Base-by-base conservation (phyloP, 1,140 invertebrate genomes). In the Pollicipes pollicipes region DNA sequence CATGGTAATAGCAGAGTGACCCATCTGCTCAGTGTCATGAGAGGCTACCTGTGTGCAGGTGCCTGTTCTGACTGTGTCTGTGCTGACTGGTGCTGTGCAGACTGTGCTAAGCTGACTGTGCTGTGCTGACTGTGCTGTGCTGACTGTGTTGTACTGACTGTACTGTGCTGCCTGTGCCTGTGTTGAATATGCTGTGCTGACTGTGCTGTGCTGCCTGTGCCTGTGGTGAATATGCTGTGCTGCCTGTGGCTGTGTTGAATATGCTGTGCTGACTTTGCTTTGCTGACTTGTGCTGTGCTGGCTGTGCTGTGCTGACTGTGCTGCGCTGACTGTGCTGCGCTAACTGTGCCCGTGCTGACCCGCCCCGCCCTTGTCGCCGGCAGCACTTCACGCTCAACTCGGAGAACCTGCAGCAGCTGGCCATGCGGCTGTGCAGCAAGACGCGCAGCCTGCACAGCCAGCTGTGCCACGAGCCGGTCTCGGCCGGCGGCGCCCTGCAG, bases 311-410 rank as follows among this genome's bases (percentile, higher is more conserved):
- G 24, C 24, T 4, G 6, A 35, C 4, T 16, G 16, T 6, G 4
- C 4, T 35, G 4, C 16, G 32, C 4, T 35, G 16, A 35, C 16
- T 35, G 32, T 35, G 4, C 16, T 4, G 32, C 32, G 16, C 16
- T 35, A 16, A 35, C 4, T 6, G 32, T 35, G 32, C 4, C 4
- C 4, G 32, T 6, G 32, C 32, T 45, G 63, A 37, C 58, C 28
- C 27, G 66, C 17, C 30, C 64, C 63, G 29, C 45, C 27, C 71
- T 73, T 72, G 74, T 72, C 75, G 72, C 72, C 83, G 85, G 37
- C 79, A 91, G 90, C 89, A 95, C 77, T 95, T 93, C 84, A 90
- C 93, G 77, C 80, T 93, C 73, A 88, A 93, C 73, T 86, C 89
- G 74, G 93, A 96, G 81, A 95, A 94, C 80, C 81, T 96, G 32